Conservation (phyloP, 2,113 vertebrate genomes). For the Percopsis transmontana region DNA sequence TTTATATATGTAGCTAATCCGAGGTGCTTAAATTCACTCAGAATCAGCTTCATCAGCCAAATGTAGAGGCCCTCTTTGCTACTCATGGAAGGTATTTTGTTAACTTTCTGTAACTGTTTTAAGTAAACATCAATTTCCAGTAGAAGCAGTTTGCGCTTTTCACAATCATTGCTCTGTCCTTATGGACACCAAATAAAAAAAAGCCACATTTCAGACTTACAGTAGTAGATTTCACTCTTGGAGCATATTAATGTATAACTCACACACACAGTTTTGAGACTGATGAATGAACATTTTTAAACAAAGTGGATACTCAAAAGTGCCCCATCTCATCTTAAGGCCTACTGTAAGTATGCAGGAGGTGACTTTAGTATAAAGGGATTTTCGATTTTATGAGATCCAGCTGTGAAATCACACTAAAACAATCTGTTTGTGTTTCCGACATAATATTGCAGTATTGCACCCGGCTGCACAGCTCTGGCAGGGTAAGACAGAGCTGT, state of each 20-base stretch:
- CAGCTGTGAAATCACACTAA: slow-evolving; percentile 13
- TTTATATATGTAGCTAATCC: slow-evolving; percentile 39
- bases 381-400: slow-evolving; percentile 24
- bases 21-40: slow-evolving; percentile 45
- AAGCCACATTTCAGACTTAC: slow-evolving; percentile 37
- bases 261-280: slow-evolving; percentile 7
- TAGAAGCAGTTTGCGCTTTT: slow-evolving; percentile 43
- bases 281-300: slow-evolving; percentile 29
- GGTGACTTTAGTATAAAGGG: background rate
- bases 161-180: slow-evolving; percentile 61
- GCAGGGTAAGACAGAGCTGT: background rate
- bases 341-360: slow-evolving; percentile 1
- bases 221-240: slow-evolving; percentile 26
- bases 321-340: slow-evolving; percentile 1
- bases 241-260: slow-evolving; percentile 2
- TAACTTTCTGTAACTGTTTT: slow-evolving; percentile 63
- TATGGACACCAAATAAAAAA: slow-evolving; percentile 41
- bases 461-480: background rate
- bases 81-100: slow-evolving; percentile 60
- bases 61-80: slow-evolving; percentile 55
- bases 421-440: background rate
- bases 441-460: background rate
- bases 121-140: slow-evolving; percentile 71
- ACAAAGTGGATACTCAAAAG: slow-evolving; percentile 24
- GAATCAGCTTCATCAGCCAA: slow-evolving; percentile 11